These are phyloP conservation scores for Etheostoma nigrum DNA, from an alignment of 2,797 vertebrate species.

Conservation along the genomic window DNA sequence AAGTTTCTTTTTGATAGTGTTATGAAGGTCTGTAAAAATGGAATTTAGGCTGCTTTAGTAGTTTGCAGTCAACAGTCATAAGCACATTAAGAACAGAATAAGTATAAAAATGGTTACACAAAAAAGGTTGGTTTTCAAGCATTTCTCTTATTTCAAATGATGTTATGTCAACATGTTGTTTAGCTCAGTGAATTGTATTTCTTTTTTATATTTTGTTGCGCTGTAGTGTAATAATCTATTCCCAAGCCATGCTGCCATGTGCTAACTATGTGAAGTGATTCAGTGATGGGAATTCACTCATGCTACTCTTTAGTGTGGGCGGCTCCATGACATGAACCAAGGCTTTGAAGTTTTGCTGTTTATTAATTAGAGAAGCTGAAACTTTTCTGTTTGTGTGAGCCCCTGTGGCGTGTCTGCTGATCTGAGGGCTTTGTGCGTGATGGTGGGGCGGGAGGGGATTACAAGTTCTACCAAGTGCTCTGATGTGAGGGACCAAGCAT, in stretches of 20 bases:
- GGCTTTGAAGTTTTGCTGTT: constrained; percentile 71
- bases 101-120: neutral
- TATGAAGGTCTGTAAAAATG: neutral
- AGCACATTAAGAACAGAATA: constrained; percentile 1
- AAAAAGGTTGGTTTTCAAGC: neutral
- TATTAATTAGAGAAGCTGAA: constrained; percentile 74
- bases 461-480: constrained; percentile 56
- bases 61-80: constrained; percentile 16
- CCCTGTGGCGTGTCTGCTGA: constrained; percentile 58
- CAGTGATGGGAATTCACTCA: constrained; percentile 49
- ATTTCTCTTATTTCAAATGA: constrained; percentile 20
- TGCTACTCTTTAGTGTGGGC: constrained; percentile 54
- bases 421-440: constrained; percentile 59
- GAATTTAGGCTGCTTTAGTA: neutral
- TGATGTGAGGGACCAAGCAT: constrained; percentile 61
- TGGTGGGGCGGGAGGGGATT: constrained; percentile 34
- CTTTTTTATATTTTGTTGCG: constrained; percentile 5
- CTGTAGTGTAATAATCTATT: constrained; percentile 48
- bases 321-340: constrained; percentile 56
- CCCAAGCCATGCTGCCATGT: constrained; percentile 30
- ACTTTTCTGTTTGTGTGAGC: constrained; percentile 55
- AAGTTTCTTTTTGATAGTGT: neutral
- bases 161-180: constrained; percentile 17
- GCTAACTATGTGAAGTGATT: constrained; percentile 47
- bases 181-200: neutral